Base-by-base conservation (phyloP, 2,888 invertebrate species). In the Galeruca laticollis region DNA sequence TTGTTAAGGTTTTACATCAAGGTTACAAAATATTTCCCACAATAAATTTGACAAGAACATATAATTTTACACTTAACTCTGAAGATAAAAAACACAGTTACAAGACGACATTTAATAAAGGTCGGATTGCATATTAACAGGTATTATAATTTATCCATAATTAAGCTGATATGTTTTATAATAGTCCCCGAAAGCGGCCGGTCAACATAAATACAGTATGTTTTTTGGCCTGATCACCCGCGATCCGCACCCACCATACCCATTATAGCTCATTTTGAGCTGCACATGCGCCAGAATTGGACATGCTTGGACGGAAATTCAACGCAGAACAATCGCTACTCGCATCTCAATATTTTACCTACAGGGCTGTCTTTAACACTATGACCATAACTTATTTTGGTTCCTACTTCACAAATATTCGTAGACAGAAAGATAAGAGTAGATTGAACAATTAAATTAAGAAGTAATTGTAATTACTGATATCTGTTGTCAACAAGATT, bases 91-190 rank as follows among this genome's bases (percentile, higher is more conserved):
- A 84, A 84, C 84, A 84, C 83, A 83, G 80, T 82, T 84, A 86
- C 85, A 84, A 84, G 84, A 86, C 84, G 84, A 86, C 85, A 86
- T 84, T 83, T 79, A 57, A 57, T 57, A 85, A 85, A 85, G 85
- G 84, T 85, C 86, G 85, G 86, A 86, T 85, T 85, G 85, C 85
- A 84, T 86, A 74, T 74, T 74, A 85, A 85, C 84, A 85, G 82
- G 82, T 85, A 84, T 88, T 88, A 88, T 82, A 82, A 81, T 80
- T 84, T 82, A 84, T 83, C 82, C 83, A 84, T 88, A 89, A 88
- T 89, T 89, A 90, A 89, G 90, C 89, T 90, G 90, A 90, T 90
- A 90, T 90, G 90, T 90, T 89, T 85, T 88, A 88, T 89, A 66
- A 90, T 90, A 90, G 90, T 90, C 89, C 90, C 86, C 90, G 88